Evolutionary conservation across 23 tunicate species (phyloP).

Genomic region (Oikopleura vanhoeffeni): DNA sequence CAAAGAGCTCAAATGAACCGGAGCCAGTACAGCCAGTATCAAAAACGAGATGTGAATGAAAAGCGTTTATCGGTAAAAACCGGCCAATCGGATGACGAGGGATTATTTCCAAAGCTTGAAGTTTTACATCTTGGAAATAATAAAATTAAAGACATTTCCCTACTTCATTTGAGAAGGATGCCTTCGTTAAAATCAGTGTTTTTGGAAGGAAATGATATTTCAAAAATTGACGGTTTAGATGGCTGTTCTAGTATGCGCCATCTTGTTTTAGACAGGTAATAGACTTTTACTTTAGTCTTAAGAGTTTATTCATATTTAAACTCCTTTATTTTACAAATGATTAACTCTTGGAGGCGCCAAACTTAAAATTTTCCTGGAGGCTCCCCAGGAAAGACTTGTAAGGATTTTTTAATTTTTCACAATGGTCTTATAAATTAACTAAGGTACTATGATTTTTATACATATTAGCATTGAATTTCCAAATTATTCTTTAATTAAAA

Average conservation of each 20-base stretch:
- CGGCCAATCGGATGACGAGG: neutral
- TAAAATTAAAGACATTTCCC: constrained; percentile 45
- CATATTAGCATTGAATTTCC: no score
- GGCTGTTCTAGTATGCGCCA: constrained; percentile 62
- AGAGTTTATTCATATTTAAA: no score
- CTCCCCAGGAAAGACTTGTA: no score
- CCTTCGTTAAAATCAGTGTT: constrained; percentile 58
- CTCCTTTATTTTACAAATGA: constrained; percentile 22
- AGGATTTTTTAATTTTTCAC: no score
- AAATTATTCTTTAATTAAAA: no score
- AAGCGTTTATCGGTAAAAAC: neutral
- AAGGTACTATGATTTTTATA: no score
- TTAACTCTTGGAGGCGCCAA: neutral
- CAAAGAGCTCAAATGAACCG: constrained; percentile 26
- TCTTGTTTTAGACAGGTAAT: constrained; percentile 62
- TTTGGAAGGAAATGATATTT: constrained; percentile 77
- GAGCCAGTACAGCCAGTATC: neutral
- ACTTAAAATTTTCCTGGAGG: neutral
- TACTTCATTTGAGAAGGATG: constrained; percentile 48
- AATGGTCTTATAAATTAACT: no score
- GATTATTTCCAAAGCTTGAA: constrained; percentile 60
- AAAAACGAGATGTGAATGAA: neutral
- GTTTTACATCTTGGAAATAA: constrained; percentile 88
- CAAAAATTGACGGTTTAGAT: constrained; percentile 73
- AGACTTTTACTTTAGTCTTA: no score